Evolutionary conservation across 2,113 vertebrate species (phyloP).

Genomic region (Microcebus tavaratra): DNA sequence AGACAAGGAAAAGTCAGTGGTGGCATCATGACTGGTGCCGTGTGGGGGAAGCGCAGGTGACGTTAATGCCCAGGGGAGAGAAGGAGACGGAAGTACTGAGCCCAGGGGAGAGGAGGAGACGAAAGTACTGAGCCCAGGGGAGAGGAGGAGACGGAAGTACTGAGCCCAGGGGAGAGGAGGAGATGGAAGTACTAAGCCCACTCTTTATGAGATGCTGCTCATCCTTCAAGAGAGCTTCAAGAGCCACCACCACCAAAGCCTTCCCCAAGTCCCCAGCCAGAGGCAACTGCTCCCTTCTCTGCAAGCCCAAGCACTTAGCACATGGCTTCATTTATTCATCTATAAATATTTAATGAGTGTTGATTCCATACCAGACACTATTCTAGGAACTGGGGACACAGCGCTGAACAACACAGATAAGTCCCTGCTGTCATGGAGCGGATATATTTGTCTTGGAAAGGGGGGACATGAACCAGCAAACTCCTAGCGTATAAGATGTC

Average conservation of each 20-base stretch:
- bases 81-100: not conserved
- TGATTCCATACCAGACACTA: not conserved
- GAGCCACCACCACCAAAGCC: not conserved
- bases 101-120: not conserved
- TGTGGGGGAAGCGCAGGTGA: not conserved
- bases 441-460: not conserved
- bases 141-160: not conserved
- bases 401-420: not conserved
- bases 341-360: not conserved
- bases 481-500: not conserved
- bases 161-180: not conserved
- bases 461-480: not conserved
- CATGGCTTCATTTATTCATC: not conserved
- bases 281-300: not conserved
- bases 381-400: constrained; percentile 33
- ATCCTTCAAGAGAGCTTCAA: not conserved
- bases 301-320: not conserved
- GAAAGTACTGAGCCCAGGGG: not conserved
- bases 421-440: not conserved
- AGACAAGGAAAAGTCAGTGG: not conserved
- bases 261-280: not conserved
- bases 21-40: fast-evolving
- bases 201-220: not conserved
- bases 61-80: no score
- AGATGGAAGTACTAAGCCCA: not conserved